Base-by-base conservation (phyloP, 2,888 invertebrate genomes). In the Drosophila borborema region DNA sequence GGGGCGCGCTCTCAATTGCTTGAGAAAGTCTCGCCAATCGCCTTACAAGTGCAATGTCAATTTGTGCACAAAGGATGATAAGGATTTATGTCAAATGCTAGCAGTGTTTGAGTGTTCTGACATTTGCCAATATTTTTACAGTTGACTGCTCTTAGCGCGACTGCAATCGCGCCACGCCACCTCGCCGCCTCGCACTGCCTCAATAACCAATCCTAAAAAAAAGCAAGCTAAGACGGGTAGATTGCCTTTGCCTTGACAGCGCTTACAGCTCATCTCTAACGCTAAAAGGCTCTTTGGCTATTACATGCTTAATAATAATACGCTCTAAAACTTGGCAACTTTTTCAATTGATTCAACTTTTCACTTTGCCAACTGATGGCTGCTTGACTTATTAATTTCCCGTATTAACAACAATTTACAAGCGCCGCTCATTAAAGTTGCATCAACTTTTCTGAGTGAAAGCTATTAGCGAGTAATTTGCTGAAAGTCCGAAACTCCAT, bases 31-130 rank as follows among this genome's bases (percentile, higher is more conserved):
- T 80, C 77, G 72, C 70, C 89, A 86, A 86, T 89, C 85, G 77
- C 67, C 85, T 89, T 86, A 89, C 85, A 86, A 86, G 89, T 86
- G 89, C 87, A 89, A 82, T 84, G 86, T 87, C 86, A 86, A 86
- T 86, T 86, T 89, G 86, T 80, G 87, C 85, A 89, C 87, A 87
- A 80, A 78, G 87, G 89, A 87, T 89, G 87, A 84, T 87, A 87
- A 80, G 86, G 85, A 87, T 89, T 86, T 89, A 84, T 84, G 82
- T 89, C 86, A 87, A 89, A 83, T 78, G 70, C 85, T 82, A 67
- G 77, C 68, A 80, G 69, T 80, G 77, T 78, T 86, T 74, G 87
- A 77, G 69, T 80, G 77, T 76, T 74, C 64, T 72, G 84, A 82
- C 71, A 77, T 82, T 77, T 73, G 70, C 81, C 84, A 86, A 86